Conservation (phyloP, 2,888 invertebrate species). For the Clitarchus hookeri region DNA sequence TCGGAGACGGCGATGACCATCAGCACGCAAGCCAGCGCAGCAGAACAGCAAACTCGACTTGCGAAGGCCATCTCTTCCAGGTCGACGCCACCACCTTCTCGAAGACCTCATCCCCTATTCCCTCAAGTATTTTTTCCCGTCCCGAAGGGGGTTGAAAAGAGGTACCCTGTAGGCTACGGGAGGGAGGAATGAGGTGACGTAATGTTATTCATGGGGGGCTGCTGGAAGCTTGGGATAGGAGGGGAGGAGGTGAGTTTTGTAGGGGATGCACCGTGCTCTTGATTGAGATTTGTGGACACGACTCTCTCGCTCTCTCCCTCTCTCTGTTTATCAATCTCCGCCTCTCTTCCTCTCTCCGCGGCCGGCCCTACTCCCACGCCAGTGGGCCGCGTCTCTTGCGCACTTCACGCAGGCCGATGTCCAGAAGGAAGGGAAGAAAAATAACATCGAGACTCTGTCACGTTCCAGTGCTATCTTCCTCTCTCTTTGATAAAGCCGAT, state of each 20-base stretch:
- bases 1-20: background rate
- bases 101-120: background rate
- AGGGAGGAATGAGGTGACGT: slow-evolving; percentile 2
- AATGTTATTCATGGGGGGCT: slow-evolving; percentile 10
- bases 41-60: background rate
- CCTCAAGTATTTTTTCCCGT: background rate
- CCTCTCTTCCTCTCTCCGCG: background rate
- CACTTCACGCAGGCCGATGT: background rate
- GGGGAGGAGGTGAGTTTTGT: background rate
- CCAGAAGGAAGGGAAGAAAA: no score
- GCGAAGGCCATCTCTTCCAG: background rate
- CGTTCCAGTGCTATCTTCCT: no score
- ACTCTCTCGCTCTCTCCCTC: background rate
- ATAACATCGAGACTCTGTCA: no score
- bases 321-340: background rate
- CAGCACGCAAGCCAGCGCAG: background rate
- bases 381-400: background rate
- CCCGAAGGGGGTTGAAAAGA: background rate
- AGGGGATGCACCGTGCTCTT: slow-evolving; percentile 8
- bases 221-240: background rate
- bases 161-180: background rate
- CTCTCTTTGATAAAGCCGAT: no score
- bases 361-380: background rate
- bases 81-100: background rate
- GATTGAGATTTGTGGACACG: slow-evolving; percentile 14